Evolutionary conservation across 2,113 vertebrate genomes (phyloP), one percentile per base, ranked within the genome.

Genomic region (Aix galericulata): DNA sequence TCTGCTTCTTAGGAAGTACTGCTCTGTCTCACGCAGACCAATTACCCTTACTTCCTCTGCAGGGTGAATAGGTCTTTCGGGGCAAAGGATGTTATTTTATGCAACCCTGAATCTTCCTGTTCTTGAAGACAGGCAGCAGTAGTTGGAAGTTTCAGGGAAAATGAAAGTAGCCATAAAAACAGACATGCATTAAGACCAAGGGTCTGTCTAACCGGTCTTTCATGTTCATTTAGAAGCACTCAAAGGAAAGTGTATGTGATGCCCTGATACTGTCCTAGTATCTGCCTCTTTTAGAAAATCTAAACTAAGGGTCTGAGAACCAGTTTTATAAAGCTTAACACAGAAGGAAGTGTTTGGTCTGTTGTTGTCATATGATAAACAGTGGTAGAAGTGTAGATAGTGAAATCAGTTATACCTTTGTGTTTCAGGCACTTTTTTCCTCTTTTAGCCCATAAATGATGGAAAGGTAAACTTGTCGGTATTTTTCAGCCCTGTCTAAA

Each of bases 161-260:
- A 9, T 21, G 9, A 36, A 77, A 74, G 29, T 27, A 21, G n/a
- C 62, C 12, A 8, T 56, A 16, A 68, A 83, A 86, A 77, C 48
- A 26, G 9, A 44, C 1, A 2, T 53, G 5, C 34, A 8, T 72
- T n/a, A 79, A 73, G 62, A 72, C 60, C 20, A 48, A n/a, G 36
- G 6, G 23, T 56, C 32, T 82, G 27, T 66, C n/a, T 73, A 21
- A 40, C n/a, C 55, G 26, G 7, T 66, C 17, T 74, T 86, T 71
- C 22, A 3, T 23, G 21, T 81, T 81, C 0, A 1, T n/a, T 66
- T 89, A 27, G 0, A 6, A 68, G 6, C 13, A 17, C 48, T 52
- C 42, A n/a, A 85, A 22, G 25, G 20, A 56, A 46, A 63, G 16
- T 67, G 2, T 12, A 12, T 32, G 13, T 38, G 26, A 26, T 84